Percentiles rank a stretch among this genome's conserved stretches.
Conservation (phyloP, 1,140 invertebrate genomes). For the Plutomurus gul region DNA sequence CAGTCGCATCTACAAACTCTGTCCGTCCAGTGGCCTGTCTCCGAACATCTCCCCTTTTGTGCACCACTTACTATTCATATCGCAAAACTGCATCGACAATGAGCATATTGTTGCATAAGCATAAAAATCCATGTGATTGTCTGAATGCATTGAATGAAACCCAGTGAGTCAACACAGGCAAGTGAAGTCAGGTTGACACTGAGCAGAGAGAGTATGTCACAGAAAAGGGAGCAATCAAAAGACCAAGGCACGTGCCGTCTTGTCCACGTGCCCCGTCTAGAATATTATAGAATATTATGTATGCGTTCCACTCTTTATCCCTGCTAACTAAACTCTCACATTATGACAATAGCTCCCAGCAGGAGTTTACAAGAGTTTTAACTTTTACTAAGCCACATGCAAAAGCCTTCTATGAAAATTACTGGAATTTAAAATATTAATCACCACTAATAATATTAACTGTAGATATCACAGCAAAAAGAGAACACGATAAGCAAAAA, state of each 20-base stretch:
- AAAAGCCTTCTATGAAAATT: too few species aligned
- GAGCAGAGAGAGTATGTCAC: background rate
- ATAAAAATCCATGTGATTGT: background rate
- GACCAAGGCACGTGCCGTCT: background rate
- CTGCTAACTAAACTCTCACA: too few species aligned
- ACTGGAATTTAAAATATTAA: too few species aligned
- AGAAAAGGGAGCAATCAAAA: slow-evolving; percentile 27
- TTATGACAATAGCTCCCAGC: too few species aligned
- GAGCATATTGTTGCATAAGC: background rate
- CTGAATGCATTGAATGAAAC: background rate
- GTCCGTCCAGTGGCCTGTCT: background rate
- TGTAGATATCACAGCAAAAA: too few species aligned
- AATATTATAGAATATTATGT: too few species aligned
- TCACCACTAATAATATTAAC: too few species aligned
- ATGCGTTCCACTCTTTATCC: too few species aligned
- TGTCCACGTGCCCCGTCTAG: slow-evolving; percentile 22
- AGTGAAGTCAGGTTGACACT: slow-evolving; percentile 14
- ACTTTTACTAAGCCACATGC: too few species aligned
- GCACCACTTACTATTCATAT: background rate
- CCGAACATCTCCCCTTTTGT: background rate
- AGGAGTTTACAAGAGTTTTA: too few species aligned
- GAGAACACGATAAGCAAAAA: too few species aligned
- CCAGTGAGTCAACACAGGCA: background rate
- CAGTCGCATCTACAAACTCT: too few species aligned
- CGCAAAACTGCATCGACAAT: background rate